These are phyloP conservation scores for Gobiocypris rarus DNA, from an alignment of 2,113 vertebrate genomes.

Conservation along the genomic window DNA sequence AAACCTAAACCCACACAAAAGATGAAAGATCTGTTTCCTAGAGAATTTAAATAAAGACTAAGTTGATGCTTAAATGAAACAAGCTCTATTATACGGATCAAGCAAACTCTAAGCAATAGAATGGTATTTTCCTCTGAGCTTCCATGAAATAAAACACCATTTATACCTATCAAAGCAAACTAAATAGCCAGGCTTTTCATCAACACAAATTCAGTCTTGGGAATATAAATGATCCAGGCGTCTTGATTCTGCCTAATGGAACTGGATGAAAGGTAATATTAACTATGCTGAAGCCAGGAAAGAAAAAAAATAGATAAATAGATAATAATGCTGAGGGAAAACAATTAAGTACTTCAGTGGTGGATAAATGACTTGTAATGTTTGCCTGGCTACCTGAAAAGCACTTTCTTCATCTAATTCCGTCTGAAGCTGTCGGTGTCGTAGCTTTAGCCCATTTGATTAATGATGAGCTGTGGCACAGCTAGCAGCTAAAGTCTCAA, in stretches of 20 bases:
- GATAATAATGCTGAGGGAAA: conserved; percentile 67
- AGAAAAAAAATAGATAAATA: conserved; percentile 49
- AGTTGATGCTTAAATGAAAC: background rate
- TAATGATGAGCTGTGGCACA: conserved; percentile 98
- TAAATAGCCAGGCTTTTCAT: conserved; percentile 22
- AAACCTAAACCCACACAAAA: background rate
- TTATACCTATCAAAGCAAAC: conserved; percentile 25
- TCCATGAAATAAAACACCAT: conserved; percentile 2
- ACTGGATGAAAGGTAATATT: conserved; percentile 47
- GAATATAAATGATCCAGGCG: conserved; percentile 29
- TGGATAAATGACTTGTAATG: conserved; percentile 89
- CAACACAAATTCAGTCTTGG: conserved; percentile 6
- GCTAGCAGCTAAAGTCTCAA: conserved; percentile 98
- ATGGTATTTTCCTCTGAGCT: background rate
- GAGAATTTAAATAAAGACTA: background rate
- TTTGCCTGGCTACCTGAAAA: conserved; percentile 89
- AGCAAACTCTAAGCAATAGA: background rate
- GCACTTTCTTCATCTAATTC: conserved; percentile 88
- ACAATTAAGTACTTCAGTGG: conserved; percentile 81
- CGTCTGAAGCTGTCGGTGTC: conserved; percentile 89
- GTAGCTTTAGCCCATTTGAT: conserved; percentile 93
- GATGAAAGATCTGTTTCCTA: background rate
- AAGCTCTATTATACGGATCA: background rate
- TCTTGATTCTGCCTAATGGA: conserved; percentile 49
- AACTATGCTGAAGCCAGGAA: conserved; percentile 31